A percentile compares a stretch with the other conserved stretches of the same genome.
Evolutionary conservation across 2,113 vertebrate species (phyloP).

Genomic region (Notarius lentiginosus): DNA sequence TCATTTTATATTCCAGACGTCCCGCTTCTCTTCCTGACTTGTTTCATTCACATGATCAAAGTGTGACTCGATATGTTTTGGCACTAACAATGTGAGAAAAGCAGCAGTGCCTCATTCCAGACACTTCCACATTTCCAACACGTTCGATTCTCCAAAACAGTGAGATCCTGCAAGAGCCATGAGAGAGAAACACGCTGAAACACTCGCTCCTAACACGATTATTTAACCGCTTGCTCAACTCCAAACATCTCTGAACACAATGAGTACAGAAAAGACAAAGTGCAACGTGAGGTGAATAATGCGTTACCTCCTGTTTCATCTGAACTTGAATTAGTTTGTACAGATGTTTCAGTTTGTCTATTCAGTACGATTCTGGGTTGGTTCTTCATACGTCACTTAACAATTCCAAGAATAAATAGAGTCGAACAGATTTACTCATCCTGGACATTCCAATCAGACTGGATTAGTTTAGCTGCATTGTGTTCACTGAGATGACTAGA

Average conservation of each 20-base stretch:
- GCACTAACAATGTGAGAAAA: not conserved
- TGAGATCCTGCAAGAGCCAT: not conserved
- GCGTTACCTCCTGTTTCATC: not conserved
- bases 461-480: not conserved
- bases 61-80: not conserved
- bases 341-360: not conserved
- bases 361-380: not conserved
- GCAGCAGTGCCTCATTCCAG: not conserved
- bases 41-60: slow-evolving; percentile 16
- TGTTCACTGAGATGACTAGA: not conserved
- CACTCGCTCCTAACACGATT: not conserved
- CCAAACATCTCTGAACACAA: not conserved
- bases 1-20: not conserved
- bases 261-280: not conserved
- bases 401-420: not conserved
- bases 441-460: not conserved
- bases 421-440: not conserved
- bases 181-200: not conserved
- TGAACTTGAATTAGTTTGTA: not conserved
- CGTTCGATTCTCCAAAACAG: not conserved
- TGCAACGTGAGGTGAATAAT: not conserved
- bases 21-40: not conserved
- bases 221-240: slow-evolving; percentile 6
- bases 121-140: not conserved
- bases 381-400: not conserved